Base-by-base conservation (phyloP, 2,113 vertebrate genomes). In the Cygnus buccinator region DNA sequence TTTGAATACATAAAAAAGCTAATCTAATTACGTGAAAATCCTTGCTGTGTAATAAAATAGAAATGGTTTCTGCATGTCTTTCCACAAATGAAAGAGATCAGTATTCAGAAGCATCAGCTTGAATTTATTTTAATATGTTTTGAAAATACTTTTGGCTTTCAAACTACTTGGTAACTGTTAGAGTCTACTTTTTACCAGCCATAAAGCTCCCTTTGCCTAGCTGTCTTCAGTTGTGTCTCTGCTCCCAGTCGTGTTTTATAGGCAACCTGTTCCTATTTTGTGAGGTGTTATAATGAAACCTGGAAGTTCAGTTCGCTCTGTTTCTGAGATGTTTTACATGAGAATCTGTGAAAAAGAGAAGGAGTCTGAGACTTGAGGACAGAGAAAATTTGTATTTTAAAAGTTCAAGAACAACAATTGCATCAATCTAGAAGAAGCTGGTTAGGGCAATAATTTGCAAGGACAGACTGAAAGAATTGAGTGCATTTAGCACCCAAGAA, bases 331-430 rank as follows among this genome's bases (percentile, higher is more conserved):
- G 88, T 79, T 90, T 95, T 84, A 37, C 77, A 58, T 92, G 85
- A 92, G 95, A 97, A 93, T 41, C 43, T 84, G 86, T 76, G 84
- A 96, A 92, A 95, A 92, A 68, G 73, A 72, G 90, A 84, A 90
- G 31, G 31, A 81, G 54, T 54, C 31, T 87, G 86, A 87, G 54
- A 55, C 57, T 85, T n/a, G 28, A 88, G 76, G 79, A n/a, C 90
- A 78, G 83, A 78, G 57, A 78, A 86, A 94, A 71, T 61, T 75
- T 54, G 28, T 77, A 83, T 86, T 72, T 72, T 83, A 75, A 19
- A 89, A 89, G 79, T 84, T 90, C 22, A 62, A 68, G 89, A 72
- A 68, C 44, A 83, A 63, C 77, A 89, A 41, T 43, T 68, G 21
- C 87, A 62, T 79, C 55, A 25, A 0, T 65, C 65, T 87, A 55